Conservation (phyloP, 2,888 invertebrate genomes). For the Dicycla oo region DNA sequence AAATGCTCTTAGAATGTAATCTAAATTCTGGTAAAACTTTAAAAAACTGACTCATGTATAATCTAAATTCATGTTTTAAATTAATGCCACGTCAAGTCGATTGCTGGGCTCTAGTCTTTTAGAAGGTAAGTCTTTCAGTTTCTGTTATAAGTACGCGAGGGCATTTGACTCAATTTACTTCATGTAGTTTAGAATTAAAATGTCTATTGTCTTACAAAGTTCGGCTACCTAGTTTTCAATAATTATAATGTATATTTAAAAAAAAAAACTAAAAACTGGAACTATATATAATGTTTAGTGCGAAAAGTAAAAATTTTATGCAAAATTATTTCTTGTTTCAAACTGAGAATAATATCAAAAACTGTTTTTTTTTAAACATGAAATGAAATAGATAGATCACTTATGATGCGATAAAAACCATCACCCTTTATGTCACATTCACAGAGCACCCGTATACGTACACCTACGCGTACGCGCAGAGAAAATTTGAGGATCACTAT, state of each 20-base stretch:
- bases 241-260: not conserved
- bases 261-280: not conserved
- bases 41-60: not conserved
- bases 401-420: conserved; percentile 8
- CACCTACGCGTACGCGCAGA: not conserved
- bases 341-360: not conserved
- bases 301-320: not conserved
- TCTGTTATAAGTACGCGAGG: no score
- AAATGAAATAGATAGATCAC: conserved; percentile 3
- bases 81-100: not conserved
- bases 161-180: not conserved
- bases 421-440: conserved; percentile 39
- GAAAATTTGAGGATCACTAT: conserved; percentile 40
- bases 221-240: not conserved
- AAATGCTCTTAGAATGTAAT: no score
- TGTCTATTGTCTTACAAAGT: no score
- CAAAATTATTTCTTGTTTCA: not conserved
- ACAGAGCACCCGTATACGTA: conserved; percentile 19
- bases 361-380: not conserved
- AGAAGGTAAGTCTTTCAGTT: not conserved
- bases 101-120: not conserved
- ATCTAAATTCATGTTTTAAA: not conserved
- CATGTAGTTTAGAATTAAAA: no score
- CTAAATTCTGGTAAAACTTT: not conserved
- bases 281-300: not conserved